Evolutionary conservation across 2,888 invertebrate genomes (phyloP), one percentile per base, ranked within the genome.

Genomic region (Teleiodes luculella): DNA sequence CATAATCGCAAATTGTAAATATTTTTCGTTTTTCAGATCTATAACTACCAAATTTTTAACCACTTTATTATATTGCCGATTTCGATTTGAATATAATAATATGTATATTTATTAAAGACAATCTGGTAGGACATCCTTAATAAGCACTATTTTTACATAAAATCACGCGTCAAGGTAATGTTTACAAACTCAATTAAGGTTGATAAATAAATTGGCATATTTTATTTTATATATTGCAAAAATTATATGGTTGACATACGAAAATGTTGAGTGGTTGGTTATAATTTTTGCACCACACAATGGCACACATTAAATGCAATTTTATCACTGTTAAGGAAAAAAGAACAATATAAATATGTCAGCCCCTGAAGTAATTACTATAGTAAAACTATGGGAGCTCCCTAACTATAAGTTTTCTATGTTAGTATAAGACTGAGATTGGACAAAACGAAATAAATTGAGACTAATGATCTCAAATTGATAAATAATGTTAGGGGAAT

Each of bases 231-330:
- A 4, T 24, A 6, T 24, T 24, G 24, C 24, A 24, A 24, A n/a
- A n/a, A n/a, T n/a, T n/a, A n/a, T n/a, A n/a, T n/a, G 36, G 49
- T 49, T 49, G 49, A 49, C 37, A 49, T 11, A 37, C 20, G 14
- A 24, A 20, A 31, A 37, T 49, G 37, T 49, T 36, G n/a, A 33
- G 13, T 24, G 28, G 13, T 47, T 24, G 28, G 13, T 47, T 30
- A 3, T 30, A 3, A 6, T 18, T 36, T 20, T 37, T 37, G 36
- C 37, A 49, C 74, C 76, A 73, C 72, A 63, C 61, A 75, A 84
- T 85, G 86, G 83, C 84, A 85, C 82, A n/a, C 70, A 74, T 70
- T 86, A 87, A 87, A 87, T 87, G 87, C 87, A 85, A 70, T 72
- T 74, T 28, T 84, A 86, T 86, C 85, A 86, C 85, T 77, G 72